phyloP scores from a whole-genome alignment of 2,113 vertebrate species.

The Cisticola juncidis region DNA sequence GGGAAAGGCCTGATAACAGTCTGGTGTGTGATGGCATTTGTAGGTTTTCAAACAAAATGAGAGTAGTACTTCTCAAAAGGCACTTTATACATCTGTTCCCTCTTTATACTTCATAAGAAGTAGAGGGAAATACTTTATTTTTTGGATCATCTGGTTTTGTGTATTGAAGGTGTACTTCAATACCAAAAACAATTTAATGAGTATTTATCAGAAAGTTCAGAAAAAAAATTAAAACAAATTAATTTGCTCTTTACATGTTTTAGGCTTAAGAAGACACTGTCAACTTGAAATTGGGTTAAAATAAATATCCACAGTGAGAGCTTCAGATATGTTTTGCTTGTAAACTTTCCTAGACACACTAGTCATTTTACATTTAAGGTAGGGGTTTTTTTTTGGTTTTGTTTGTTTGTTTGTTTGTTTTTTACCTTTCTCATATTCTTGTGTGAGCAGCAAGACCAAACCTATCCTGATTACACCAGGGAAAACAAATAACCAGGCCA shows the following conservation, averaged over 20 bases:
- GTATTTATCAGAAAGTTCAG: neutral
- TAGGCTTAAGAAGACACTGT: neutral
- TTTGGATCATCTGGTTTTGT: neutral
- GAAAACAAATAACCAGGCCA: neutral
- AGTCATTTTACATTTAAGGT: neutral
- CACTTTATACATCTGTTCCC: neutral
- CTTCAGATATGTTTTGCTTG: neutral
- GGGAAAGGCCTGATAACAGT: neutral
- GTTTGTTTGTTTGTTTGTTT: neutral
- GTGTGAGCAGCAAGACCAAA: neutral
- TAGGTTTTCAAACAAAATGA: neutral
- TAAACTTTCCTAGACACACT: neutral
- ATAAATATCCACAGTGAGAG: neutral
- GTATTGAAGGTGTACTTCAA: neutral
- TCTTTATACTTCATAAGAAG: neutral
- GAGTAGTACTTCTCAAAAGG: neutral
- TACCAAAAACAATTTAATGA: neutral
- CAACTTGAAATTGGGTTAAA: neutral
- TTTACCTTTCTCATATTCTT: neutral
- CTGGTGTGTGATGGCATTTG: neutral
- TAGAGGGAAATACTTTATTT: neutral
- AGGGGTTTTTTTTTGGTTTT: neutral
- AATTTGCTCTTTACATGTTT: neutral
- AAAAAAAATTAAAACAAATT: neutral
- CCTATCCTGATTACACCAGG: neutral